These are phyloP conservation scores for Herpetotheres cachinnans DNA, from an alignment of 2,113 vertebrate species.

Conservation along the genomic window DNA sequence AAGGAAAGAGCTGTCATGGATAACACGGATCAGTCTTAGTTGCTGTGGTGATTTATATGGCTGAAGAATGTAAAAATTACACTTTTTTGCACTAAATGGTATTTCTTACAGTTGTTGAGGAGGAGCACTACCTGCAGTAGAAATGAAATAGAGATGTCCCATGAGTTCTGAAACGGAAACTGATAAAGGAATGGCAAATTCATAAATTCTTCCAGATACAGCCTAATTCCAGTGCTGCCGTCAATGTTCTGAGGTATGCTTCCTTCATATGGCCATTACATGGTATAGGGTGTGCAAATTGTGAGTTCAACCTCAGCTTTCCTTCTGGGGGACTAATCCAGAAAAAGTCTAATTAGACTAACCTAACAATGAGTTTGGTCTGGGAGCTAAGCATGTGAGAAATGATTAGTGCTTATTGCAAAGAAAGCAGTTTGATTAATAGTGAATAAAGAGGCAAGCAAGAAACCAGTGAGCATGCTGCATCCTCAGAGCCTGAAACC, in stretches of 20 bases:
- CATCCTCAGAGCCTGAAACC: background rate
- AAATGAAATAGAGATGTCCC: background rate
- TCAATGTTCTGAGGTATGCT: background rate
- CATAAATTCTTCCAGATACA: background rate
- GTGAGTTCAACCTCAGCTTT: background rate
- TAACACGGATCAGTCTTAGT: background rate
- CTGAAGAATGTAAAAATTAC: background rate
- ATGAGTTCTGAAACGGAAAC: background rate
- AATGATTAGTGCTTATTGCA: background rate
- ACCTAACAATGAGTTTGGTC: background rate
- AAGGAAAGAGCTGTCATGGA: background rate
- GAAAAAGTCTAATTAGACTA: background rate
- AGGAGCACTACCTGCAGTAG: background rate
- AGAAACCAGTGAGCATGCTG: background rate
- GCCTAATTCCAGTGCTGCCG: background rate
- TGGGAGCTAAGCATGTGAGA: background rate
- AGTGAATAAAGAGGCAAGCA: background rate
- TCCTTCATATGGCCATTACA: background rate
- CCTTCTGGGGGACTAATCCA: background rate
- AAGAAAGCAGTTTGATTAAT: background rate
- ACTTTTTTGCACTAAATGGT: background rate
- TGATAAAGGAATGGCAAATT: background rate
- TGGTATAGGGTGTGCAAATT: background rate
- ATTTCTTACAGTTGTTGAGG: background rate
- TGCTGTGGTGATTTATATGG: background rate